Percentiles rank a stretch among this genome's conserved stretches.
Conservation (phyloP, 2,113 vertebrate species). For the Pogona vitticeps region DNA sequence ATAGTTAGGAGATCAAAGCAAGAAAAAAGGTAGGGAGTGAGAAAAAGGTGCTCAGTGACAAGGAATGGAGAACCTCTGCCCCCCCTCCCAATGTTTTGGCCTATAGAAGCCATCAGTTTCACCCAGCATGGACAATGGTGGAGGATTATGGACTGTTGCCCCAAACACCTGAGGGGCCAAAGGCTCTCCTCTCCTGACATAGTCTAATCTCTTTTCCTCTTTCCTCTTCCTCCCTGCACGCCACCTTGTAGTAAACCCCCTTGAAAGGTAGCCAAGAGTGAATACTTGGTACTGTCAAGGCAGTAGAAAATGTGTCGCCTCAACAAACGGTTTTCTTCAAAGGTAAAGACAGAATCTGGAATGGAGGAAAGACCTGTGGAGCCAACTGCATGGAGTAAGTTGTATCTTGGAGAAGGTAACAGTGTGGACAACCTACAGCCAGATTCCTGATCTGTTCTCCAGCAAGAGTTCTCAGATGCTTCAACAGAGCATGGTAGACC, state of each 20-base stretch:
- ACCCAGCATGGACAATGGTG: too few species aligned
- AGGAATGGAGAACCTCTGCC: too few species aligned
- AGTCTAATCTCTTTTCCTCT: neutral
- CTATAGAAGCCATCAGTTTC: too few species aligned
- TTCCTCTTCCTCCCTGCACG: neutral
- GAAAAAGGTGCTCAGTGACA: too few species aligned
- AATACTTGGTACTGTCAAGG: neutral
- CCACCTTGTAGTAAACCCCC: neutral
- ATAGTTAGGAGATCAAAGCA: too few species aligned
- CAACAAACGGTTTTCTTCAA: neutral
- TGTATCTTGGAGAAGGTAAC: neutral
- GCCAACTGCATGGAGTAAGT: neutral
- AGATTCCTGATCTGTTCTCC: constrained; percentile 85
- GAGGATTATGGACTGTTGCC: too few species aligned
- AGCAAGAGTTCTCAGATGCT: constrained; percentile 80
- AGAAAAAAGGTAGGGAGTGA: too few species aligned
- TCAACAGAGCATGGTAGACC: constrained; percentile 76
- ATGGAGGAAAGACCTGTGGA: neutral
- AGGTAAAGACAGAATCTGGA: neutral
- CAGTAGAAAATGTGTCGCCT: neutral
- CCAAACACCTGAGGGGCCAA: too few species aligned
- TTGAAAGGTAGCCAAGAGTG: neutral
- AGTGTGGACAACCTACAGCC: constrained; percentile 68
- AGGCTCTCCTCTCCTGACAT: too few species aligned
- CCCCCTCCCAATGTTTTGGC: too few species aligned